These are phyloP conservation scores for Condylura cristata DNA, from an alignment of 2,113 vertebrate species.

Conservation along the genomic window DNA sequence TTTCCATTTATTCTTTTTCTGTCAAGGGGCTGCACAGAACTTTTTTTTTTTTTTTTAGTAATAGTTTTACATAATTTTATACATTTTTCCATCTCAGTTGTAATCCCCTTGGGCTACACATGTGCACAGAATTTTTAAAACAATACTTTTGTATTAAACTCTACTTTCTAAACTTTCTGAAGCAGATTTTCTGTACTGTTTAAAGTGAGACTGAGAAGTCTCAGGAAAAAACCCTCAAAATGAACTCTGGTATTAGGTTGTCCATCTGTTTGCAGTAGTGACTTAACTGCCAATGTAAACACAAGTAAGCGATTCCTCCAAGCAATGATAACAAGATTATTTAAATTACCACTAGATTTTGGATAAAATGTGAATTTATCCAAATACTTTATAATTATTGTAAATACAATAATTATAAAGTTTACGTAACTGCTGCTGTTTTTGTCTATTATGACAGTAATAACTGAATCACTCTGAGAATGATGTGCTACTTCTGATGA, in stretches of 20 bases:
- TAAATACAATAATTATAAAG: constrained; percentile 29
- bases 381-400: too few relatives aligned
- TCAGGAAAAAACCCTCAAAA: background rate
- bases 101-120: too few relatives aligned
- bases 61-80: too few relatives aligned
- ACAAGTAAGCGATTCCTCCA: background rate
- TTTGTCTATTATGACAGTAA: background rate
- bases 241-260: background rate
- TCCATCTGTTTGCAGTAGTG: background rate
- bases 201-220: background rate
- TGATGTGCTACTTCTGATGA: background rate
- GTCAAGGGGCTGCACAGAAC: background rate
- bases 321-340: background rate
- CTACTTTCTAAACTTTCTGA: background rate
- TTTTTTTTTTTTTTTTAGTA: too few relatives aligned
- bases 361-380: background rate
- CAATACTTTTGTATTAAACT: background rate
- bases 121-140: too few relatives aligned
- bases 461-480: background rate
- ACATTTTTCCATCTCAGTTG: too few relatives aligned
- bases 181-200: background rate
- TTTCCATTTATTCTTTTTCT: background rate
- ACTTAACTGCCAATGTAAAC: background rate
- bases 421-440: background rate
- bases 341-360: background rate